Evolutionary conservation across 2,888 invertebrate species (phyloP), one percentile per base, ranked within the genome.

Genomic region (Itoplectis maculator): DNA sequence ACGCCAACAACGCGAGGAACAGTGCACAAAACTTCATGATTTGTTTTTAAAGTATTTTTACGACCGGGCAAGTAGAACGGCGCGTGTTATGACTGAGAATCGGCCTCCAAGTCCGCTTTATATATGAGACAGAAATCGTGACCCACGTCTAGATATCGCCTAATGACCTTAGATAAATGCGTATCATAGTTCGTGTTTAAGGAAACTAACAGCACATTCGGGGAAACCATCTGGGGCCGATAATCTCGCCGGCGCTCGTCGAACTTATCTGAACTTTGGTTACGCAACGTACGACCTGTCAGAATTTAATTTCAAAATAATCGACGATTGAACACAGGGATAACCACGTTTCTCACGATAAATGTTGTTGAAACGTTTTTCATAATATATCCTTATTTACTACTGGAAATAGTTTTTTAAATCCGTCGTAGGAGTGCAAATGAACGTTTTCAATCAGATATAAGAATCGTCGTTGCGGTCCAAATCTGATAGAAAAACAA

Each of bases 91-190:
- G 11, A 54, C 23, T 13, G 4, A 54, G 11, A 54, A 20, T 13
- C 54, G 23, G 9, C 13, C 1, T 11, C 8, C 2, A 29, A 54
- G 54, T 11, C 23, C 2, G 54, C 54, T 54, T 54, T 54, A 54
- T 23, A 54, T 54, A 54, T 3, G 9, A 23, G 5, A 1, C 20
- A 29, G 23, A 54, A 54, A 23, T 54, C 23, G 3, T 54, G 23
- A 23, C 51, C 51, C 23, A 54, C 23, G 11, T n/a, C 3, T 11
- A 11, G 13, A 54, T 23, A 11, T 23, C 11, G 54, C 54, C 54
- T 54, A 54, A 54, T 23, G 54, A 54, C 23, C 54, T 54, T 20
- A 54, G 54, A 54, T 54, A 54, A 54, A 54, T 54, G 0, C 54
- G 0, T 54, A 54, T 54, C 54, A 54, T 20, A 54, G 54, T 51